A percentile compares a stretch with the other conserved stretches of the same genome.
Conservation (phyloP, 2,888 invertebrate species). For the Meteorus colon region DNA sequence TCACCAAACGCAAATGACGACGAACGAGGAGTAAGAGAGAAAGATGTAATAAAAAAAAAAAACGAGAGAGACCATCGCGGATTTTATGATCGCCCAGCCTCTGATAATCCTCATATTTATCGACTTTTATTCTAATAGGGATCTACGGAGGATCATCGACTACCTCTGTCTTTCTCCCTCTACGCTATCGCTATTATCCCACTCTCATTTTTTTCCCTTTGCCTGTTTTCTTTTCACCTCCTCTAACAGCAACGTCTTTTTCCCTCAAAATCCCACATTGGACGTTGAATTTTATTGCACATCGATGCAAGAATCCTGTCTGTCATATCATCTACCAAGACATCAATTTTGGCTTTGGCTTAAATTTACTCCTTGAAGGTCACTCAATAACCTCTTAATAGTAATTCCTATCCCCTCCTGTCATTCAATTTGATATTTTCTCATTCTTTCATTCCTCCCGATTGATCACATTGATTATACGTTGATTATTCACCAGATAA, state of each 20-base stretch:
- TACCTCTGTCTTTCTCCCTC: neutral
- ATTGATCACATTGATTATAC: too few species aligned
- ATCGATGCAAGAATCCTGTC: slow-evolving; percentile 14
- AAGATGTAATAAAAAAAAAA: slow-evolving; percentile 39
- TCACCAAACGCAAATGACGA: slow-evolving; percentile 21
- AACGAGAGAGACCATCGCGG: slow-evolving; percentile 44
- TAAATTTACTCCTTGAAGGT: neutral
- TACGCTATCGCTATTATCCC: neutral
- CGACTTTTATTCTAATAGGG: slow-evolving; percentile 60
- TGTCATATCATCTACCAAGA: neutral
- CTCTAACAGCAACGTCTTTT: neutral
- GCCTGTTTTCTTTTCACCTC: neutral
- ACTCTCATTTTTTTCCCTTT: slow-evolving; percentile 5
- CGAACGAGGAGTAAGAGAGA: slow-evolving; percentile 30
- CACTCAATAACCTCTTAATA: neutral
- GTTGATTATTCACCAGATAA: too few species aligned
- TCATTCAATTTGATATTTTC: neutral
- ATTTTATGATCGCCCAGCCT: slow-evolving; percentile 55
- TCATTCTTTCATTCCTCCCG: neutral
- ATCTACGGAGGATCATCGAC: slow-evolving; percentile 31
- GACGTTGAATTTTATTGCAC: slow-evolving; percentile 36
- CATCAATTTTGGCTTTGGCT: neutral
- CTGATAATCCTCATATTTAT: slow-evolving; percentile 66
- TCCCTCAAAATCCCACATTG: slow-evolving; percentile 12
- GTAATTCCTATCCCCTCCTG: slow-evolving; percentile 8